Evolutionary conservation across 2,888 invertebrate species (phyloP).

Genomic region (Clepsis dumicolana): DNA sequence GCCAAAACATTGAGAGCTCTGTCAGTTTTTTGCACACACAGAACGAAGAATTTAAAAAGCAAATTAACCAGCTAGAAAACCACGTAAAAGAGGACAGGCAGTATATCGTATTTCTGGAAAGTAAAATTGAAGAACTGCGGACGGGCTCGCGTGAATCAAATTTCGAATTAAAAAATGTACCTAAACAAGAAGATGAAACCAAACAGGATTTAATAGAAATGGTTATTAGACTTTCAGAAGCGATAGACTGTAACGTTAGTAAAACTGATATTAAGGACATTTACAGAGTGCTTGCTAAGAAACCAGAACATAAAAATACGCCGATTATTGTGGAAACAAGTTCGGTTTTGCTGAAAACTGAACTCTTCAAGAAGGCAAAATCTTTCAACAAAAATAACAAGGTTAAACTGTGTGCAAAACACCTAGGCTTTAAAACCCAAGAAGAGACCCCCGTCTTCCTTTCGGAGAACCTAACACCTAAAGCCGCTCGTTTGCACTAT

Average conservation of each 20-base stretch:
- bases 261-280: conserved; percentile 13
- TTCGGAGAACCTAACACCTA: not conserved
- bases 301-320: not conserved
- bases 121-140: not conserved
- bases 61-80: conserved; percentile 4
- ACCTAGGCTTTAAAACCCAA: not conserved
- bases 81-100: not conserved
- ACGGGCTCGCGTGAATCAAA: not conserved
- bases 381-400: not conserved
- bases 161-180: conserved; percentile 11
- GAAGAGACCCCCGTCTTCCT: not conserved
- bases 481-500: not conserved
- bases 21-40: not conserved
- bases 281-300: not conserved
- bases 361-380: not conserved
- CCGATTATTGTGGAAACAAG: conserved; percentile 8
- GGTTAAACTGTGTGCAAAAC: not conserved
- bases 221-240: not conserved
- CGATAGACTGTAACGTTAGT: not conserved
- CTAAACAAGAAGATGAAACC: not conserved
- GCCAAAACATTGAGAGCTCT: not conserved
- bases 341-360: not conserved
- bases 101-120: not conserved
- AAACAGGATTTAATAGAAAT: conserved; percentile 6
- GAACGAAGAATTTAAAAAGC: conserved; percentile 1